These are phyloP conservation scores for Vireo altiloquus DNA, from an alignment of 2,113 vertebrate species.

Conservation along the genomic window DNA sequence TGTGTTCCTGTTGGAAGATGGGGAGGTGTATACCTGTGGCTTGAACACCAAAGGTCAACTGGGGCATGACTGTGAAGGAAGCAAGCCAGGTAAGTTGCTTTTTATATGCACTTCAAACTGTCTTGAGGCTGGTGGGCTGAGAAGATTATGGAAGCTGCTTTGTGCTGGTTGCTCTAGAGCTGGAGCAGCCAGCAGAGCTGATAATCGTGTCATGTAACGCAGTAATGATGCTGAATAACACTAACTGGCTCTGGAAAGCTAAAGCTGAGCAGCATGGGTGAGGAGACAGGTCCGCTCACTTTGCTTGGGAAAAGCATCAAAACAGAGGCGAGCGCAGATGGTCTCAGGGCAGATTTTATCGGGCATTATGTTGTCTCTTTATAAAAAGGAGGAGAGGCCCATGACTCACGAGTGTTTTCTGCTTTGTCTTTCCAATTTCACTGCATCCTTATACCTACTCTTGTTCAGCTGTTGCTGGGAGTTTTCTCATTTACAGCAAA, in stretches of 20 bases:
- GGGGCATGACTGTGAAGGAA: slow-evolving; percentile 85
- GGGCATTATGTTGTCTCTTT: neutral
- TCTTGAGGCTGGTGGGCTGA: neutral
- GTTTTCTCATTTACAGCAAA: neutral
- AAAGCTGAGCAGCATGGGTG: neutral
- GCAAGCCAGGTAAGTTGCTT: slow-evolving; percentile 80
- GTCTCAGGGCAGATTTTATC: neutral
- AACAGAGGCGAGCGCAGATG: neutral
- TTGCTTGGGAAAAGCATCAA: neutral
- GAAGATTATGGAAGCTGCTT: neutral
- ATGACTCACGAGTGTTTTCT: neutral
- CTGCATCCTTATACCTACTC: neutral
- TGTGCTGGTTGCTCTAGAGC: neutral
- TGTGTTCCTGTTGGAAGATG: slow-evolving; percentile 88
- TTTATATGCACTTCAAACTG: neutral
- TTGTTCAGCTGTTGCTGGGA: neutral
- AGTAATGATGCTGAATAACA: neutral
- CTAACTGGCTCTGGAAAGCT: neutral
- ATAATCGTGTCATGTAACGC: neutral
- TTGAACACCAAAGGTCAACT: slow-evolving; percentile 91
- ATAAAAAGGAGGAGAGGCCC: neutral
- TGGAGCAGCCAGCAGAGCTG: neutral
- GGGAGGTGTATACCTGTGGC: slow-evolving; percentile 92
- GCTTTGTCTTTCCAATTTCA: neutral
- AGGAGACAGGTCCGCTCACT: neutral